Conservation (phyloP, 2,113 vertebrate genomes). For the Oceanites oceanicus region DNA sequence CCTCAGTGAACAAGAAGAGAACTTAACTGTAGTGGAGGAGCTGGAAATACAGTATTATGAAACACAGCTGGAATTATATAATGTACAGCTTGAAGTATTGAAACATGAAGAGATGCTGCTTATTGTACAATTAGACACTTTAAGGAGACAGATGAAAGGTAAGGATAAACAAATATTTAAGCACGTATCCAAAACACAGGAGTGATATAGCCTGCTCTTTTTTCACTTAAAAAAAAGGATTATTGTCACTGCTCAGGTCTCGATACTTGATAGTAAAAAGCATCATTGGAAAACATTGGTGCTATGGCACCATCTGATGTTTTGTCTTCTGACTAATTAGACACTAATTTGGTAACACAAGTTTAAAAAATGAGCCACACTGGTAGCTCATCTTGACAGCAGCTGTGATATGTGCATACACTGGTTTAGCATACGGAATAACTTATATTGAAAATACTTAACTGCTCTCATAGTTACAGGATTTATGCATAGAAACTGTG, state of each 20-base stretch:
- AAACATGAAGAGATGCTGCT: constrained; percentile 92
- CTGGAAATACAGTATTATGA: constrained; percentile 93
- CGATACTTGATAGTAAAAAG: neutral
- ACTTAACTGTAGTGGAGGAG: constrained; percentile 73
- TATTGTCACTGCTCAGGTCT: neutral
- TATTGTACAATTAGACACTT: constrained; percentile 82
- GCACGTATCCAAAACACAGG: neutral
- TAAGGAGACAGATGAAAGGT: constrained; percentile 91
- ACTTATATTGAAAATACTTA: neutral
- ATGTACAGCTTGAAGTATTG: constrained; percentile 88
- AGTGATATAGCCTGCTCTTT: neutral
- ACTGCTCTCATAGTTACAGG: neutral
- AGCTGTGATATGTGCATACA: neutral
- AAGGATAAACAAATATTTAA: constrained; percentile 13
- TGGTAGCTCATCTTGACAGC: neutral
- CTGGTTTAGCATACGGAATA: neutral
- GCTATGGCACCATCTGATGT: neutral
- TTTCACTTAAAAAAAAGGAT: neutral
- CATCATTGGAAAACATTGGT: neutral
- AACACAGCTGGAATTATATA: constrained; percentile 89
- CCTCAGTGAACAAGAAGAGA: constrained; percentile 71
- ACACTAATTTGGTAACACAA: neutral
- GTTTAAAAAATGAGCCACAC: neutral
- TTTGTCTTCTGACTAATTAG: neutral
- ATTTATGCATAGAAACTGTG: neutral